Evolutionary conservation across 1,140 invertebrate genomes (phyloP).

Genomic region (Cherax destructor): DNA sequence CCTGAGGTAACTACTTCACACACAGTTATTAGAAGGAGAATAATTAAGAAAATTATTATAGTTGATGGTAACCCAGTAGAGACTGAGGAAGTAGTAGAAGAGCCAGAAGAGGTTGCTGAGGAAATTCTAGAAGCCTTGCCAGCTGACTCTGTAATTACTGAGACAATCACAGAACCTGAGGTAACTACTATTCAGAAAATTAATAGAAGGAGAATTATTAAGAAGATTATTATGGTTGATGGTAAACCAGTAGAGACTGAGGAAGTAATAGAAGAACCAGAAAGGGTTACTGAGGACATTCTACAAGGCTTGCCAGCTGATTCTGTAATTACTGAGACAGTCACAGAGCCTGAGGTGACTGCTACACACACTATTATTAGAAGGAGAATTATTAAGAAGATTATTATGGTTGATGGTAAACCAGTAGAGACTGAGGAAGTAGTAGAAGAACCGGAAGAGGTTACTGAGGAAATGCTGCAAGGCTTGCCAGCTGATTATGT

Average conservation of each 20-base stretch:
- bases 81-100: no score
- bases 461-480: slow-evolving; percentile 15
- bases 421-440: slow-evolving; percentile 47
- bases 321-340: no score
- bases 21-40: no score
- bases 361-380: slow-evolving; percentile 31
- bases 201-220: background rate
- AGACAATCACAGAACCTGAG: no score
- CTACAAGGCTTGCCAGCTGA: no score
- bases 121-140: no score
- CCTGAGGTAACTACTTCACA: background rate
- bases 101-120: background rate
- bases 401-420: slow-evolving; percentile 35
- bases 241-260: slow-evolving; percentile 22
- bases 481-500: background rate
- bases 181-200: no score
- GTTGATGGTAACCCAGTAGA: no score
- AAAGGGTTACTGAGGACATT: no score
- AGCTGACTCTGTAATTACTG: no score
- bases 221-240: slow-evolving; percentile 7
- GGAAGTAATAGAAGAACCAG: no score
- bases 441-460: slow-evolving; percentile 45
- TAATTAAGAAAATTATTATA: no score
- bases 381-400: slow-evolving; percentile 41
- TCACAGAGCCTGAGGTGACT: background rate